A percentile compares a stretch with the other conserved stretches of the same genome.
Evolutionary conservation across 2,113 vertebrate genomes (phyloP).

Genomic region (Probosciger aterrimus): DNA sequence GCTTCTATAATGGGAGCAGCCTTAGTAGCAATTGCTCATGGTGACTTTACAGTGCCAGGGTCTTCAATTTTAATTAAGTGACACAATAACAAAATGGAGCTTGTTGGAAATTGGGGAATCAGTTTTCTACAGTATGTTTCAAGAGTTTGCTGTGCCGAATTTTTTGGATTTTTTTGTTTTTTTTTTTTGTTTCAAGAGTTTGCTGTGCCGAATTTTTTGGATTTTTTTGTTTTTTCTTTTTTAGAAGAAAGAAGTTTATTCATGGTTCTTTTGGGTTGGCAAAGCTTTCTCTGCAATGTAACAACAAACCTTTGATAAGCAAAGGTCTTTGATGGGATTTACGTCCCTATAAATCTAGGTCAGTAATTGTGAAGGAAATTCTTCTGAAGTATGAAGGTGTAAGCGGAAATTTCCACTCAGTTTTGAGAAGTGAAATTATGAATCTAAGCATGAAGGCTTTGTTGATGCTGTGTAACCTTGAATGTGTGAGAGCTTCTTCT

Average conservation of each 20-base stretch:
- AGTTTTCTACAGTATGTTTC: not conserved
- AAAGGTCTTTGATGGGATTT: not conserved
- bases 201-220: not conserved
- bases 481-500: not conserved
- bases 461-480: not conserved
- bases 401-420: not conserved
- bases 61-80: conserved; percentile 33
- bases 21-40: not conserved
- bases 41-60: not conserved
- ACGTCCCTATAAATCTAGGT: not conserved
- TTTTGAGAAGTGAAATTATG: not conserved
- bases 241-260: not conserved
- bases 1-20: not conserved
- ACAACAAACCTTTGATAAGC: not conserved
- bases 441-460: not conserved
- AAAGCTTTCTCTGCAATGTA: not conserved
- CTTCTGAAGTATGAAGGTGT: not conserved
- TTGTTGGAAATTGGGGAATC: not conserved
- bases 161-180: not conserved
- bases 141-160: not conserved
- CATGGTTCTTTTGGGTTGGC: not conserved
- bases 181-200: not conserved
- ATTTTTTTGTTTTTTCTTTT: not conserved
- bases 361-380: not conserved
- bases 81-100: not conserved